Evolutionary conservation across 2,888 invertebrate genomes (phyloP).

Genomic region (Ametastegia equiseti): DNA sequence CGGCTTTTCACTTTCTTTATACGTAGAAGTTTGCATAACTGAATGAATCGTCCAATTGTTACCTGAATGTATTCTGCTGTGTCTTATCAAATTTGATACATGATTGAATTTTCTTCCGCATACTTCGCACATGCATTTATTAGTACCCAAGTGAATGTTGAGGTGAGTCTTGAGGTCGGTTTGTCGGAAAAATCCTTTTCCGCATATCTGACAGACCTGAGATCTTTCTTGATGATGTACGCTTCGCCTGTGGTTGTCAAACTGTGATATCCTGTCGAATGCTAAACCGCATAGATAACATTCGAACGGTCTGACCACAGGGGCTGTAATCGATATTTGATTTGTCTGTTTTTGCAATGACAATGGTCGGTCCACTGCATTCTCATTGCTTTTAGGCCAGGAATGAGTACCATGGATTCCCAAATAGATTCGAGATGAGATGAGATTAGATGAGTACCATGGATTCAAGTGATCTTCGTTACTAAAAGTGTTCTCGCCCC

Average conservation of each 20-base stretch:
- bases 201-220: slow-evolving; percentile 71
- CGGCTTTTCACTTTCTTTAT: no score
- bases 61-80: slow-evolving; percentile 74
- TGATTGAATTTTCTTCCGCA: slow-evolving; percentile 75
- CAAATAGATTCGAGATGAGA: not conserved
- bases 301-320: slow-evolving; percentile 62
- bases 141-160: slow-evolving; percentile 74
- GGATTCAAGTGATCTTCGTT: not conserved
- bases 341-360: not conserved
- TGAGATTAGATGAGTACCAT: no score
- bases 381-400: not conserved
- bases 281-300: slow-evolving; percentile 66
- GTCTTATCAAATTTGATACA: slow-evolving; percentile 74
- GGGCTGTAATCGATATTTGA: not conserved
- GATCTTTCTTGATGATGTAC: slow-evolving; percentile 71
- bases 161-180: slow-evolving; percentile 73
- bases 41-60: slow-evolving; percentile 52
- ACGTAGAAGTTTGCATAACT: no score
- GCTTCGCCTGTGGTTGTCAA: slow-evolving; percentile 70
- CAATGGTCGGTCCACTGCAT: no score
- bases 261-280: slow-evolving; percentile 72
- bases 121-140: slow-evolving; percentile 72
- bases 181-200: slow-evolving; percentile 71
- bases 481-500: not conserved
- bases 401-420: no score